Evolutionary conservation across 2,888 invertebrate species (phyloP), one percentile per base, ranked within the genome.

Genomic region (Notodonta ziczac): DNA sequence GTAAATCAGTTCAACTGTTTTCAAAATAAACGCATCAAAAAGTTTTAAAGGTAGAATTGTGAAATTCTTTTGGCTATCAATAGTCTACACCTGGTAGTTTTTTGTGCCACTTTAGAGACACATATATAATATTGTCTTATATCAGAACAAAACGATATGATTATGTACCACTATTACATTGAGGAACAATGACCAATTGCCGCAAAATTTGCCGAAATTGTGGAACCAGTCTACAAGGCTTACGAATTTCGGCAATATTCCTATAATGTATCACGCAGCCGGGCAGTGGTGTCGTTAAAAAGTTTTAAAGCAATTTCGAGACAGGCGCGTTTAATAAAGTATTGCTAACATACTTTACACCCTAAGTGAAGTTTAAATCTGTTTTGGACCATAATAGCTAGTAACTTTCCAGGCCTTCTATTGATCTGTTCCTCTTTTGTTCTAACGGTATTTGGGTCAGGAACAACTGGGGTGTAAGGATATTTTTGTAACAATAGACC

Each of bases 361-460:
- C 70, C 65, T 68, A 65, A 66, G 60, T 71, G 59, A 77, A 78
- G 72, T 82, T 81, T 71, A 75, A 77, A 82, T 76, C 73, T 74
- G 72, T 81, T 79, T 69, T 69, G 70, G 67, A 70, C 71, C 72
- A 73, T 81, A 75, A 82, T 77, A 73, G 74, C 78, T 77, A 77
- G 69, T 64, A 75, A 75, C 66, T 79, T 78, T 72, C 70, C 68
- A 67, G 72, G 63, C 56, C 56, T 62, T 62, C 57, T 68, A 76
- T 77, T 69, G 79, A 81, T 74, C 73, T 67, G 63, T 69, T 67
- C 73, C 10, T 32, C 32, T 39, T 69, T 66, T 70, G 71, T 73
- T 70, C 58, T 40, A 59, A n/a, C 46, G 54, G 57, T 61, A 77
- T 75, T 65, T 64, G 59, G 66, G 72, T 63, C 61, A 59, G 14